phyloP scores from a whole-genome alignment of 2,113 vertebrate species.

The Brachionichthys hirsutus region DNA sequence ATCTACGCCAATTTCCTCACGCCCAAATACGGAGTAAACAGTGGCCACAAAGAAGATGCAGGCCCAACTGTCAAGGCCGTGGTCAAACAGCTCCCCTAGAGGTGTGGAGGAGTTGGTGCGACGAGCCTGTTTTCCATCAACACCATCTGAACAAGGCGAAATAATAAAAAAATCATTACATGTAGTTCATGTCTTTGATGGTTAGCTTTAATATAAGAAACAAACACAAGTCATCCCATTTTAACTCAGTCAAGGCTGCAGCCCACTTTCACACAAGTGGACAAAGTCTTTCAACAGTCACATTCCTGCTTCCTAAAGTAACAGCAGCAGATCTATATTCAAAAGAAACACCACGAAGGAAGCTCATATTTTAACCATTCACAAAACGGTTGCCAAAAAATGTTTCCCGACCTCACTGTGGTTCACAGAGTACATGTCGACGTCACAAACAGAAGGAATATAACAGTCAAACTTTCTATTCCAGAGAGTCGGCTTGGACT shows the following conservation, averaged over 20 bases:
- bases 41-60: constrained; percentile 97
- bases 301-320: constrained; percentile 30
- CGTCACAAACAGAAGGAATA: neutral
- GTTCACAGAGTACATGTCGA: neutral
- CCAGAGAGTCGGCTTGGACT: no score
- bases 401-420: neutral
- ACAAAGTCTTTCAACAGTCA: constrained; percentile 4
- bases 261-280: constrained; percentile 25
- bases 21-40: constrained; percentile 96
- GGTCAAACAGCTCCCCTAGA: constrained; percentile 96
- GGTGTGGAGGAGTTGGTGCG: constrained; percentile 96
- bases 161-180: neutral
- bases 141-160: constrained; percentile 83
- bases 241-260: neutral
- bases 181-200: neutral
- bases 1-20: constrained; percentile 85
- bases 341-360: neutral
- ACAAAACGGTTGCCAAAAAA: neutral
- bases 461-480: neutral
- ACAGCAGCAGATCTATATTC: neutral
- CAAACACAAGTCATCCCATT: neutral
- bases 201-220: no score
- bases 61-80: constrained; percentile 97
- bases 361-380: neutral
- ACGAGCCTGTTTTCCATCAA: constrained; percentile 96